Conservation (phyloP, 2,797 vertebrate genomes). For the Rhadinocentrus ornatus region DNA sequence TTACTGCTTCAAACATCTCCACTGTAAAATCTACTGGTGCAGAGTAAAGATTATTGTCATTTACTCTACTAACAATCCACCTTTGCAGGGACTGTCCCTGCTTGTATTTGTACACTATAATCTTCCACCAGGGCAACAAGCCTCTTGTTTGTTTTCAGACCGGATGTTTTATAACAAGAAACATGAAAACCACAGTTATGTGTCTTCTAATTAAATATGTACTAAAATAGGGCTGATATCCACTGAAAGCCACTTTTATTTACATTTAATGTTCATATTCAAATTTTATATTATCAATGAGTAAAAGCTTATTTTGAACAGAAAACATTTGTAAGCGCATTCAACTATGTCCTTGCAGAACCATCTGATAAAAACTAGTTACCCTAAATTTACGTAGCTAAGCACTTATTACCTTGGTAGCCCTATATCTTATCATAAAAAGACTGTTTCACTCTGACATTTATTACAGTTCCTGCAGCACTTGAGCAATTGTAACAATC, state of each 20-base stretch:
- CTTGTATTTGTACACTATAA: not conserved
- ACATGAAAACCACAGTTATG: not conserved
- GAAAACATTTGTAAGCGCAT: not conserved
- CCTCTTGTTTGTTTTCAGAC: not conserved
- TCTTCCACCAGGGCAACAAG: not conserved
- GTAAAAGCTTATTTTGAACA: rapidly evolving
- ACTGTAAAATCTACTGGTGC: not conserved
- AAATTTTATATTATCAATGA: not conserved
- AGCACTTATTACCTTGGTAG: no score
- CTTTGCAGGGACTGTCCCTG: not conserved
- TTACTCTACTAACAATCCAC: not conserved
- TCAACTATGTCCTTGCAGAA: no score
- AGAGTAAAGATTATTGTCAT: not conserved
- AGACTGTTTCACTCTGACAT: no score
- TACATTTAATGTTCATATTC: not conserved
- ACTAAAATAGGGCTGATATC: not conserved
- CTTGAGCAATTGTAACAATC: no score
- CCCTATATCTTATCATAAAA: no score
- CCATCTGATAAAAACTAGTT: no score
- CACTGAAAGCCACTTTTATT: not conserved
- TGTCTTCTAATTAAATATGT: not conserved
- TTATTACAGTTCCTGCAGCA: no score
- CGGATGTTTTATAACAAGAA: not conserved
- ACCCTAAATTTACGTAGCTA: no score
- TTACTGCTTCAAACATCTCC: not conserved